phyloP scores from a whole-genome alignment of 1,140 invertebrate species.

The Drosophila tristis region DNA sequence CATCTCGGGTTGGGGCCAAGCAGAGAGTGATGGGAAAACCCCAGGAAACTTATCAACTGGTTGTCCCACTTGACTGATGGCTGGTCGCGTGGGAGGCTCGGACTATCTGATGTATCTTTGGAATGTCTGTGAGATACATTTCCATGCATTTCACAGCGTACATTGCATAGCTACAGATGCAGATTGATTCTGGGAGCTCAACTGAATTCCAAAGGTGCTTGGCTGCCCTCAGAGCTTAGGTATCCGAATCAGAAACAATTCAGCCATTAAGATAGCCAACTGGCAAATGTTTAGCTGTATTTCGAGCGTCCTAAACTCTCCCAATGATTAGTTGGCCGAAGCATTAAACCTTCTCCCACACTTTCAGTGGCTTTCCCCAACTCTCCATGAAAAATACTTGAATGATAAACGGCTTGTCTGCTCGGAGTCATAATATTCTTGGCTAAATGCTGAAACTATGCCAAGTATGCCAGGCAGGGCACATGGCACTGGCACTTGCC shows the following conservation, averaged over 20 bases:
- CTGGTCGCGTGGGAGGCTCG: constrained; percentile 21
- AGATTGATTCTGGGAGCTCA: background rate
- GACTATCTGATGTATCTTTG: background rate
- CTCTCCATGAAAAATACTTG: background rate
- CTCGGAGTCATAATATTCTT: constrained; percentile 19
- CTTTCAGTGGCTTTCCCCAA: constrained; percentile 2
- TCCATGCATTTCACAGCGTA: constrained; percentile 1
- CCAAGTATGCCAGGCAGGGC: constrained; percentile 28
- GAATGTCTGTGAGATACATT: constrained; percentile 30
- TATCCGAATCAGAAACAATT: too few species aligned
- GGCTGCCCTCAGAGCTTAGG: too few species aligned
- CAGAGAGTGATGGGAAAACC: background rate
- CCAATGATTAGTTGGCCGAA: constrained; percentile 9
- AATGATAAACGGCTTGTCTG: background rate
- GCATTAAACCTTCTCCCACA: background rate
- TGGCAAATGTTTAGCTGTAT: too few species aligned
- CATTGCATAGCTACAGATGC: background rate
- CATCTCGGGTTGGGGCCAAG: background rate
- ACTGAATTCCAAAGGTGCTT: too few species aligned
- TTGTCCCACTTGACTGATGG: constrained; percentile 43
- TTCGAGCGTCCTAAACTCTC: background rate
- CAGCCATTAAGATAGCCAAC: too few species aligned
- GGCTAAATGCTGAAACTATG: constrained; percentile 29
- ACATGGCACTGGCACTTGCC: constrained; percentile 34
- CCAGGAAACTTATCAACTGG: constrained; percentile 46